Base-by-base conservation (phyloP, 2,888 invertebrate genomes). In the Mechanitis mazaeus region DNA sequence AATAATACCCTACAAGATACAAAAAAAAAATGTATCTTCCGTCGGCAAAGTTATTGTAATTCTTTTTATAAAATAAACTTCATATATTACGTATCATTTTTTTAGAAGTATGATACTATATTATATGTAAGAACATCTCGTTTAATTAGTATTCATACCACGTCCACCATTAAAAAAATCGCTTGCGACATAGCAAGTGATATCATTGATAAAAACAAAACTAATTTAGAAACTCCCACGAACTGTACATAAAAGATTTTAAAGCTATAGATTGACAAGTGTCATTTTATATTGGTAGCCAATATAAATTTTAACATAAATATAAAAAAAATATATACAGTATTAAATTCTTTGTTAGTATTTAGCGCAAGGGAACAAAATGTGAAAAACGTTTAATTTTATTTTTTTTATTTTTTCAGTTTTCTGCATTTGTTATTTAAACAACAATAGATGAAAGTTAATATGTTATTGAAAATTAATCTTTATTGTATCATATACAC, bases 111-210 rank as follows among this genome's bases (percentile, higher is more conserved):
- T 42, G 42, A 42, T 42, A 42, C 42, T 9, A 42, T 42, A 42
- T 9, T 7, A 9, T 42, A 80, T 79, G 81, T 38, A 79, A 77
- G 83, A 35, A 78, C 82, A 83, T 79, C 79, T 79, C 67, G 69
- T 68, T 79, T 84, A 80, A 81, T 88, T 84, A 68, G 79, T 85
- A 87, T 87, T 80, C 87, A 84, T 79, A 78, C 77, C 77, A 69
- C 78, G 85, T 84, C 77, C 69, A 74, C 75, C 81, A 84, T 87
- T 87, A 86, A 83, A 84, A 83, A 80, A 83, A 85, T 86, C 83
- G 84, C 86, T 74, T 7, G 42, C 42, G 42, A 9, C 42, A 42
- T 1, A 72, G 74, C 76, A 77, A 79, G 75, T 67, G 78, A 80
- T 81, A 81, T 69, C 66, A 65, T 71, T 73, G 84, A 86, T 84